phyloP scores from a whole-genome alignment of 2,888 invertebrate species.

The Tigriopus californicus region DNA sequence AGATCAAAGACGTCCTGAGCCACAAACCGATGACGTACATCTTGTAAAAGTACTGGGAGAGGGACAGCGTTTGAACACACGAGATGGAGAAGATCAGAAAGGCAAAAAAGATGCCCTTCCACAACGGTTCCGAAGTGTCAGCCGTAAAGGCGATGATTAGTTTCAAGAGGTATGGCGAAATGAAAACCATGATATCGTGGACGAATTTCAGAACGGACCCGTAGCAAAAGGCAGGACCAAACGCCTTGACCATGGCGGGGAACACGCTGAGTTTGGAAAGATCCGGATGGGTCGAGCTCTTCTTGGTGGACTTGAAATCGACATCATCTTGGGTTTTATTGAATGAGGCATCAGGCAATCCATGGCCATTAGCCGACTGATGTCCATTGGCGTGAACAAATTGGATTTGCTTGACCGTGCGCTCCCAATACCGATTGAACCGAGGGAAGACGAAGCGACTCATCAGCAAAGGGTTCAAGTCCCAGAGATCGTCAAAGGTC shows the following conservation, averaged over 20 bases:
- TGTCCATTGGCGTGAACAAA: not conserved
- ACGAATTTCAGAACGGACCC: constrained; percentile 13
- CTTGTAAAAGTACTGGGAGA: constrained; percentile 74
- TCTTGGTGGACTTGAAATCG: not conserved
- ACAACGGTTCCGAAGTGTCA: constrained; percentile 31
- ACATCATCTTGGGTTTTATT: not conserved
- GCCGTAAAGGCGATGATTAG: constrained; percentile 6
- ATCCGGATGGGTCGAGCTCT: not conserved
- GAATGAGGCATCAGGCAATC: not conserved
- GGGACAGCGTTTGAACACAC: constrained; percentile 53
- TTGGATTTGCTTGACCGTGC: not conserved
- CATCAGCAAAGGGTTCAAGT: not conserved
- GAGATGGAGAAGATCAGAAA: constrained; percentile 51
- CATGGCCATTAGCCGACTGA: not conserved
- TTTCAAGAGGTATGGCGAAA: constrained; percentile 14
- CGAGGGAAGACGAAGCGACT: not conserved
- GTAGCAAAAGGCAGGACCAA: constrained; percentile 2
- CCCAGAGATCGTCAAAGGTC: constrained; percentile 10
- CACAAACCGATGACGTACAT: constrained; percentile 78
- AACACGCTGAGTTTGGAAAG: not conserved
- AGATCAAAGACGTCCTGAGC: constrained; percentile 67
- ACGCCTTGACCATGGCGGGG: constrained; percentile 1
- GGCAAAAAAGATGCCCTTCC: constrained; percentile 76
- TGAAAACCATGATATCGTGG: constrained; percentile 14
- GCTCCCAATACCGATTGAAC: not conserved